These are phyloP conservation scores for Parus major DNA, from an alignment of 2,113 vertebrate genomes.

Conservation along the genomic window DNA sequence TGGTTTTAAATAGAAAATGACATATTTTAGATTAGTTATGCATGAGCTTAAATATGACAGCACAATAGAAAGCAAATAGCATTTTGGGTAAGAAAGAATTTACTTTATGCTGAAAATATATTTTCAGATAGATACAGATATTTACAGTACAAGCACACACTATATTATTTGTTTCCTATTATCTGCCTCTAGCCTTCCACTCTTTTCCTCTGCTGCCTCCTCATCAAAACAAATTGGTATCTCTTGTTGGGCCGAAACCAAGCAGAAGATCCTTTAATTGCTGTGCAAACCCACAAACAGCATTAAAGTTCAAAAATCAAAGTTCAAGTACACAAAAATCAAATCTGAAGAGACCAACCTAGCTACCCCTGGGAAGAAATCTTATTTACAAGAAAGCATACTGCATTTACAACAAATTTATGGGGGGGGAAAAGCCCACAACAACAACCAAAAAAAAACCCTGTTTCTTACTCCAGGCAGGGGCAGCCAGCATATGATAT, in stretches of 20 bases:
- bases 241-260: not conserved
- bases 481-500: not conserved
- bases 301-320: not conserved
- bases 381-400: not conserved
- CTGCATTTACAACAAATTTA: not conserved
- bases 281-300: not conserved
- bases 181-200: not conserved
- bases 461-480: not conserved
- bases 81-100: not conserved
- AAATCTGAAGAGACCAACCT: not conserved
- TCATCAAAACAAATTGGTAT: not conserved
- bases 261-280: not conserved
- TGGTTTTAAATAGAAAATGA: slow-evolving; percentile 27
- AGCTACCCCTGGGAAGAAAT: not conserved
- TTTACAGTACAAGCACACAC: not conserved
- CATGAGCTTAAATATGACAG: not conserved
- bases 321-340: not conserved
- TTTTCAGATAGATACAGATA: not conserved
- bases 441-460: not conserved
- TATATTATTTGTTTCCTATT: not conserved
- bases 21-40: not conserved
- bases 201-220: not conserved
- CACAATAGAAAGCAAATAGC: not conserved
- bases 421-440: not conserved
- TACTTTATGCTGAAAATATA: not conserved